Base-by-base conservation (phyloP, 1,140 invertebrate species). In the Marisa cornuarietis region DNA sequence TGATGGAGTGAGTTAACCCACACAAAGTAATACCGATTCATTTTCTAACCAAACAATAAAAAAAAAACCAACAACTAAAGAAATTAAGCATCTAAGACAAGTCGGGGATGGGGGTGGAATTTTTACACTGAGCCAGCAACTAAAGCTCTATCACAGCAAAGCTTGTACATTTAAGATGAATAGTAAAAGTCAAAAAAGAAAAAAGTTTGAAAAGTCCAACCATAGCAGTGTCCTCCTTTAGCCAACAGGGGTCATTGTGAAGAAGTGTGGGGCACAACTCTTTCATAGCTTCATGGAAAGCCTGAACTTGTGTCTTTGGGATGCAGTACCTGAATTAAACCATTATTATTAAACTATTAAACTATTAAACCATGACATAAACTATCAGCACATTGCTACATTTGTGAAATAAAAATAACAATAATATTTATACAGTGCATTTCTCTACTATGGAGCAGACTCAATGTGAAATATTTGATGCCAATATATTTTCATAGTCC, bases 151-250 rank as follows among this genome's bases (percentile, higher is more conserved):
- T 42, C 31, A 42, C 31, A 58, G 11, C 54, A 58, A 58, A 58
- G 16, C 54, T 14, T 14, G 54, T 14, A 18, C 11, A 11, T 58
- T 58, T 58, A 58, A 58, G 16, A 58, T 1, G 9, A 18, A 58
- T 18, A 14, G 54, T 18, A 58, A 58, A n/a, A 58, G 54, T 18
- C 11, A 68, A 68, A 68, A 58, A 11, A 11, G 9, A 58, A 58
- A 58, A 58, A 11, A 58, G 16, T 58, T 58, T 58, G 1, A 58
- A 58, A 58, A 18, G 54, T 2, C 8, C 79, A 87, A 93, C 95
- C 97, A 98, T 98, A 0, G 95, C 94, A n/a, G 96, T 96, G 87
- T 98, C 96, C 8, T 96, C 96, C 11, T 96, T 94, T 58, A 98
- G 90, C 96, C 97, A 98, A 18, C 97, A 94, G 0, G 94, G 93